Percentiles rank a stretch among this genome's conserved stretches.
Conservation (phyloP, 2,113 vertebrate species). For the Eulemur macaco region DNA sequence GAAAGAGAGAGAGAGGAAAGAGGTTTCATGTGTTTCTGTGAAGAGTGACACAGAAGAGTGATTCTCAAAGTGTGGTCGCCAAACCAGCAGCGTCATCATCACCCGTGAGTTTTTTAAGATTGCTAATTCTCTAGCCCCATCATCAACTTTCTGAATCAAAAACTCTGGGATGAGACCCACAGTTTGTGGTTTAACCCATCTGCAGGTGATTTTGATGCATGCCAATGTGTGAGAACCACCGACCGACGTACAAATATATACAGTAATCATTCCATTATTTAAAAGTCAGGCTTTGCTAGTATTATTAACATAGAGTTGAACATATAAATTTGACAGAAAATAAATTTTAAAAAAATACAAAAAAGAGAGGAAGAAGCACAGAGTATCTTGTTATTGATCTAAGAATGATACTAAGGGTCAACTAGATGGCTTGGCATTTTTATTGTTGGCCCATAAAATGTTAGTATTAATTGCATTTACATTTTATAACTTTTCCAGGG, state of each 20-base stretch:
- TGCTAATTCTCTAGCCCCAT: background rate
- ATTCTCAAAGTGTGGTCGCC: background rate
- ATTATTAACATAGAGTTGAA: background rate
- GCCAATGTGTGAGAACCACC: background rate
- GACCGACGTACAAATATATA: background rate
- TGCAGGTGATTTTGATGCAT: background rate
- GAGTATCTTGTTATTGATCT: background rate
- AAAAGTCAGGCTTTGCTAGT: background rate
- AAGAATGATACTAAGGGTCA: background rate
- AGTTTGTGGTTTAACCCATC: background rate
- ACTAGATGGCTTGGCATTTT: background rate
- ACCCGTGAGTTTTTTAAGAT: background rate
- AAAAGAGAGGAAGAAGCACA: background rate
- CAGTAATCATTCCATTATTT: background rate
- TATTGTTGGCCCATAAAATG: background rate
- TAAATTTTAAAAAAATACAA: background rate
- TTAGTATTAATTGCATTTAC: background rate
- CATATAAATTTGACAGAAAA: background rate
- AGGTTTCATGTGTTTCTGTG: background rate
- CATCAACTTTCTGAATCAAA: background rate
- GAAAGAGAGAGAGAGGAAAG: background rate
- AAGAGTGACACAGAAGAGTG: too few relatives aligned
- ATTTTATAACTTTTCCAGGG: background rate
- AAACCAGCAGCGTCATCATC: background rate
- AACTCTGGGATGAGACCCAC: background rate